Evolutionary conservation across 2,113 vertebrate species (phyloP).

Genomic region (Thunnus maccoyii): DNA sequence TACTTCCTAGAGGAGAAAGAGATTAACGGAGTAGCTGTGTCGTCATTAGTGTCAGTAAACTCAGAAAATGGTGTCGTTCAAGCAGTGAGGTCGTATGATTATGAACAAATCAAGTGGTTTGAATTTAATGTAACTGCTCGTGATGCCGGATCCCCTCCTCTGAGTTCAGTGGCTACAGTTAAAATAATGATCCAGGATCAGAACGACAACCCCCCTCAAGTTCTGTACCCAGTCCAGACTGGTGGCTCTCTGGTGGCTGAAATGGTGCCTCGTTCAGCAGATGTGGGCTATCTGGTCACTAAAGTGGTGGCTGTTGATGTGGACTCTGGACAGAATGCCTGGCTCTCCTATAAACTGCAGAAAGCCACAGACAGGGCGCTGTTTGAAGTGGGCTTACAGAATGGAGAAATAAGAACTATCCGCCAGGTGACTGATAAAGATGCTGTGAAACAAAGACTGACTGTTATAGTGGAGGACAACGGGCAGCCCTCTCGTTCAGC

Average conservation of each 20-base stretch:
- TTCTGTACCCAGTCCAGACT: too few species aligned
- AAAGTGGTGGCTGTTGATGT: slow-evolving; percentile 81
- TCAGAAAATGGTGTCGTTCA: slow-evolving; percentile 77
- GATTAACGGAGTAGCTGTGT: slow-evolving; percentile 61
- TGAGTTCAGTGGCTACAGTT: slow-evolving; percentile 79
- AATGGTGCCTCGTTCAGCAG: slow-evolving; percentile 56
- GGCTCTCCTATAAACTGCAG: slow-evolving; percentile 50
- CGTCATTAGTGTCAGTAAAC: slow-evolving; percentile 74
- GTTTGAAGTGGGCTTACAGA: slow-evolving; percentile 77
- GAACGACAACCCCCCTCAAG: slow-evolving; percentile 17
- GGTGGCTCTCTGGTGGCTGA: slow-evolving; percentile 36
- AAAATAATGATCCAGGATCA: slow-evolving; percentile 56
- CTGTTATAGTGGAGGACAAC: slow-evolving; percentile 39
- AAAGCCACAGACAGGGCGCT: slow-evolving; percentile 45
- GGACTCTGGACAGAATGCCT: slow-evolving; percentile 75
- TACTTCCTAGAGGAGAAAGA: slow-evolving; percentile 72
- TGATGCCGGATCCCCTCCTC: slow-evolving; percentile 78
- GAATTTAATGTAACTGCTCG: slow-evolving; percentile 73
- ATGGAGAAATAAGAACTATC: slow-evolving; percentile 79
- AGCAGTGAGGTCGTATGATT: slow-evolving; percentile 75
- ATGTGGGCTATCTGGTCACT: slow-evolving; percentile 74
- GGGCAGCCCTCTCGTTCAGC: slow-evolving; percentile 34
- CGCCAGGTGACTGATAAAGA: slow-evolving; percentile 78
- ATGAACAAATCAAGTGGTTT: slow-evolving; percentile 69
- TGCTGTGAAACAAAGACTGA: slow-evolving; percentile 61